Evolutionary conservation across 1,140 invertebrate species (phyloP).

Genomic region (Cotesia typhae): DNA sequence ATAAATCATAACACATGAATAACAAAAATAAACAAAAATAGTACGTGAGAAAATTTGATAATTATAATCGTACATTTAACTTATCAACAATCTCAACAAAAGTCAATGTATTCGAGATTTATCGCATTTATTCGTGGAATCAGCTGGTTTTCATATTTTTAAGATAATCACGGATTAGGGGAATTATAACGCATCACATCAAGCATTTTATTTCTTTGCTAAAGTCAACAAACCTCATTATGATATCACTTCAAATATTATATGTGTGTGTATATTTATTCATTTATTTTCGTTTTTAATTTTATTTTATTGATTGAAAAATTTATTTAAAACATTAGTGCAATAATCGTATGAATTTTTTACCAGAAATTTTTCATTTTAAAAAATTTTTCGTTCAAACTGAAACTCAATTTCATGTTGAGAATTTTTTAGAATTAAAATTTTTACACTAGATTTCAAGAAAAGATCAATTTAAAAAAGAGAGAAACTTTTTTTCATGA

Average conservation of each 20-base stretch:
- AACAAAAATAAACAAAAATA: neutral
- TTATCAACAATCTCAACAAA: conserved; percentile 13
- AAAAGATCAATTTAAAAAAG: no score
- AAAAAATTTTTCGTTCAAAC: no score
- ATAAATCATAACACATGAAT: neutral
- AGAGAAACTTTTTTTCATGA: no score
- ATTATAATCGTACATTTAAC: neutral
- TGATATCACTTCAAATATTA: neutral
- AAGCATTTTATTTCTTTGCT: conserved; percentile 14
- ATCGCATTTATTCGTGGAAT: conserved; percentile 34
- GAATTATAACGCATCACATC: conserved; percentile 18
- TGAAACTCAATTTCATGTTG: no score
- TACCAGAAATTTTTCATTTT: no score
- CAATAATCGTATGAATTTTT: no score
- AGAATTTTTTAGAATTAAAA: no score
- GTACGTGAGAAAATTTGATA: neutral
- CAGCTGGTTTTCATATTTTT: conserved; percentile 25
- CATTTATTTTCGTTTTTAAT: neutral
- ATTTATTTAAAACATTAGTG: no score
- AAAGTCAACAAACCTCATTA: conserved; percentile 1
- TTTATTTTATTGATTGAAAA: neutral
- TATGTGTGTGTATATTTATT: no score
- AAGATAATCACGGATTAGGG: conserved; percentile 31
- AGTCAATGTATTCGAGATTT: conserved; percentile 25
- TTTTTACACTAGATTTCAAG: no score